A percentile compares a stretch with the other conserved stretches of the same genome.
Conservation (phyloP, 2,113 vertebrate genomes). For the Pelmatolapia mariae region DNA sequence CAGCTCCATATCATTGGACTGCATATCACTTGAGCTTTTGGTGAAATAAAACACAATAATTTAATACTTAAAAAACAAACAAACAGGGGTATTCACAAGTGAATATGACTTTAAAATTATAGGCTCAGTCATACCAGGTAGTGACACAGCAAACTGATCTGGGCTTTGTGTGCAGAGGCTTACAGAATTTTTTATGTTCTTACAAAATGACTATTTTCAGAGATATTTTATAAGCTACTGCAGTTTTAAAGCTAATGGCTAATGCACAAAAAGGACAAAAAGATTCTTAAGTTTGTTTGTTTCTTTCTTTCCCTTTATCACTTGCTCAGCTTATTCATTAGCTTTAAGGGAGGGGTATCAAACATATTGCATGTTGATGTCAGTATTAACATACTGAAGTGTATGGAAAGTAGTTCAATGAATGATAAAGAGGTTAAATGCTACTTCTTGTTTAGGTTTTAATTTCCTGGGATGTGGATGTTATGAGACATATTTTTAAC, state of each 20-base stretch:
- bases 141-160: not conserved
- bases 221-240: not conserved
- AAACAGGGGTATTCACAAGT: not conserved
- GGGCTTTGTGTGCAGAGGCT: not conserved
- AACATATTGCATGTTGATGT: not conserved
- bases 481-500: not conserved
- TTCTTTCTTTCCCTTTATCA: accelerated
- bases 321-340: not conserved
- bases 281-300: accelerated
- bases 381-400: not conserved
- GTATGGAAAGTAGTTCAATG: not conserved
- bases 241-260: not conserved
- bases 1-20: not conserved
- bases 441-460: not conserved
- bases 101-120: not conserved
- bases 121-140: not conserved
- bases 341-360: accelerated
- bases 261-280: not conserved
- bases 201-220: not conserved
- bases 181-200: not conserved
- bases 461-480: not conserved
- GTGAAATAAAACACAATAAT: not conserved
- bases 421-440: not conserved
- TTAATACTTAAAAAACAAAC: accelerated
- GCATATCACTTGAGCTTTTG: not conserved